Conservation (phyloP, 2,888 invertebrate species). For the Mayetiola destructor region DNA sequence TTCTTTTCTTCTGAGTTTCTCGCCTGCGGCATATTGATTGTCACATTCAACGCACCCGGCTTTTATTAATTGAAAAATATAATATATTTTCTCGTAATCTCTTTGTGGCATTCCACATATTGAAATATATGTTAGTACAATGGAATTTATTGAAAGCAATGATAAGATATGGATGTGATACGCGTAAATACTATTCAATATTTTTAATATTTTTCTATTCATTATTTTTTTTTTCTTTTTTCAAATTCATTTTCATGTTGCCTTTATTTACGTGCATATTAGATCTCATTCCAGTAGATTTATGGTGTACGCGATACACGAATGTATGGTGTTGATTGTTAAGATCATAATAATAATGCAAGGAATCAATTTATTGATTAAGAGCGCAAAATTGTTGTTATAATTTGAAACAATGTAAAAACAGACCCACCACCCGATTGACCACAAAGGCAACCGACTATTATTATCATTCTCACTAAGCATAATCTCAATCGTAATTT, state of each 20-base stretch:
- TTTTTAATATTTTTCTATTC: no score
- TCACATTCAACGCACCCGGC: not conserved
- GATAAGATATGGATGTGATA: slow-evolving; percentile 11
- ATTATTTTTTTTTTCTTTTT: not conserved
- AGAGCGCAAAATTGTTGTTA: not conserved
- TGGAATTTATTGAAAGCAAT: not conserved
- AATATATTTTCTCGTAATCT: not conserved
- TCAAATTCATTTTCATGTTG: not conserved
- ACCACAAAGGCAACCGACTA: no score
- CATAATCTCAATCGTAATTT: not conserved
- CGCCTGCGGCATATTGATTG: not conserved
- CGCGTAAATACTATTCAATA: no score
- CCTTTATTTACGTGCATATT: slow-evolving; percentile 7
- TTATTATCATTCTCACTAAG: no score
- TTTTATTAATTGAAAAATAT: not conserved
- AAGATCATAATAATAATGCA: not conserved
- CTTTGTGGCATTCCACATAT: not conserved
- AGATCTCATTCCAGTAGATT: no score
- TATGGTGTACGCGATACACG: no score
- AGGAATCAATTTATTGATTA: slow-evolving; percentile 10
- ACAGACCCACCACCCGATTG: no score
- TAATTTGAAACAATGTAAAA: no score
- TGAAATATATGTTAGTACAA: not conserved
- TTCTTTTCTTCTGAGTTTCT: no score
- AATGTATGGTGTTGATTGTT: not conserved